Conservation (phyloP, 1,140 invertebrate species). For the Zaprionus lachaisei region DNA sequence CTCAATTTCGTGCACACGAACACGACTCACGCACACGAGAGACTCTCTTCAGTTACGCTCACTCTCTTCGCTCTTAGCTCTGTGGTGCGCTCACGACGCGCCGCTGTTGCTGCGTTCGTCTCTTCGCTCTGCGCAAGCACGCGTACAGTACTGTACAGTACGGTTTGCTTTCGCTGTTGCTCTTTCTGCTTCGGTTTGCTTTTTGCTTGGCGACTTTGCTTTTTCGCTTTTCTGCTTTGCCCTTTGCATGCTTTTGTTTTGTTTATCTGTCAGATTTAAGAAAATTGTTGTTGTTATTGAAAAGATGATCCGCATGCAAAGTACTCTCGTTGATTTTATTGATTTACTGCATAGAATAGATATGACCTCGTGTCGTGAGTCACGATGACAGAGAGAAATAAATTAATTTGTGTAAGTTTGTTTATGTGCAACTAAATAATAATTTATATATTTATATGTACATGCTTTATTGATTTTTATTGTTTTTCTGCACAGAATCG, state of each 20-base stretch:
- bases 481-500: no score
- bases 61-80: conserved; percentile 11
- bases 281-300: neutral
- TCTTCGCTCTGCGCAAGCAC: neutral
- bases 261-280: neutral
- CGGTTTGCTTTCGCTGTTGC: conserved; percentile 42
- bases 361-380: neutral
- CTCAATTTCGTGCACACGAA: conserved; percentile 9
- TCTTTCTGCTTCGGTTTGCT: conserved; percentile 45
- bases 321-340: neutral
- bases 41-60: conserved; percentile 22
- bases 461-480: no score
- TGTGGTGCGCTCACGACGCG: neutral
- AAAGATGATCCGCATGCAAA: neutral
- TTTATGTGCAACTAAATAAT: neutral
- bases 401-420: neutral
- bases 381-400: neutral
- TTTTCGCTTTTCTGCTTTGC: conserved; percentile 40
- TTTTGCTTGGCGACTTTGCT: conserved; percentile 24
- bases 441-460: no score
- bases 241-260: conserved; percentile 9
- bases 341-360: neutral
- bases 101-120: neutral
- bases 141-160: conserved; percentile 48
- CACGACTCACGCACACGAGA: neutral